These are phyloP conservation scores for Ormia ochracea DNA, from an alignment of 2,888 invertebrate species.

Conservation along the genomic window DNA sequence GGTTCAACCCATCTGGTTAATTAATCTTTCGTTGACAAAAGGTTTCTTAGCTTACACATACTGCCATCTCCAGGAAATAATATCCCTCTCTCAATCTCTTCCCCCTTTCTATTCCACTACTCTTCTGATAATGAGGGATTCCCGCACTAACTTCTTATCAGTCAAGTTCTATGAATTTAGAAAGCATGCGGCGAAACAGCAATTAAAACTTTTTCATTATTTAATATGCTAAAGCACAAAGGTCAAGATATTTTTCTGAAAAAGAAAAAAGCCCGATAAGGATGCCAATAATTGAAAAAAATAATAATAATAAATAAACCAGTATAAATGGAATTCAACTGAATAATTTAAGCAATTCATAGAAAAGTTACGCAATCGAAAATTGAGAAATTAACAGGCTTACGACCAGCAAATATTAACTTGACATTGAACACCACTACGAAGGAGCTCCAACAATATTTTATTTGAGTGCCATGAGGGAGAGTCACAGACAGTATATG, in stretches of 20 bases:
- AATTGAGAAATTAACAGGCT: no score
- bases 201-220: not conserved
- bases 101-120: not conserved
- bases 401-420: no score
- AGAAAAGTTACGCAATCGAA: no score
- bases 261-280: not conserved
- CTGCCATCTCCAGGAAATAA: not conserved
- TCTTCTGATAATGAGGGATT: conserved; percentile 8
- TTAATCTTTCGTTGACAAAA: conserved; percentile 5
- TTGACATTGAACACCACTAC: no score
- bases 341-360: no score
- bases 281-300: not conserved
- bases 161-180: not conserved
- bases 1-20: not conserved
- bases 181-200: not conserved
- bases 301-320: no score
- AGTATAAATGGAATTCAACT: no score
- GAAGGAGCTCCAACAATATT: no score
- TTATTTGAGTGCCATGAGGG: no score
- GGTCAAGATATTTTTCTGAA: not conserved
- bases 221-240: not conserved
- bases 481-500: no score
- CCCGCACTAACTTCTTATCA: conserved; percentile 9
- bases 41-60: not conserved
- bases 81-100: not conserved